Evolutionary conservation across 2,888 invertebrate genomes (phyloP).

Genomic region (Halocaridina rubra): DNA sequence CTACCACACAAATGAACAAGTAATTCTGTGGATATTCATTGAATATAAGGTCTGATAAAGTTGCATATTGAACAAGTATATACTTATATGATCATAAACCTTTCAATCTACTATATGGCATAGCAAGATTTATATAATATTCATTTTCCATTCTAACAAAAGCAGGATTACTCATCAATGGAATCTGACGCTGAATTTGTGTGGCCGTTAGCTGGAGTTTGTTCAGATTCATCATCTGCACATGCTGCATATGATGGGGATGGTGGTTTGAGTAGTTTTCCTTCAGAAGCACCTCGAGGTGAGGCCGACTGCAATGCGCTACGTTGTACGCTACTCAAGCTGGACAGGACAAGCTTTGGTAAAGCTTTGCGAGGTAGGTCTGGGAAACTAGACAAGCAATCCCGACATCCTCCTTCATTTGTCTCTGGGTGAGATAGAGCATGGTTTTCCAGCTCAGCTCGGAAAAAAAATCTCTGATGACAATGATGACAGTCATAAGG

Average conservation of each 20-base stretch:
- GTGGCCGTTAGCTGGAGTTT: conserved; percentile 29
- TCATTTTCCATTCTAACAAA: no score
- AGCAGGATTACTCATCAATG: conserved; percentile 31
- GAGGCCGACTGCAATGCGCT: not conserved
- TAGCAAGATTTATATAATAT: no score
- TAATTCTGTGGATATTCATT: no score
- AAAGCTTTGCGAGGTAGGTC: conserved; percentile 32
- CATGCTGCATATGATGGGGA: not conserved
- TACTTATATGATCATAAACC: no score
- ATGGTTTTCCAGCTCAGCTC: conserved; percentile 91
- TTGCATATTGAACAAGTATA: no score
- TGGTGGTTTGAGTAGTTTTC: conserved; percentile 15
- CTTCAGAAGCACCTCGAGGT: conserved; percentile 3
- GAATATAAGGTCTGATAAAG: no score
- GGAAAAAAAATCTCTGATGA: conserved; percentile 88
- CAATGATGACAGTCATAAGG: conserved; percentile 90
- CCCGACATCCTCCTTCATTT: conserved; percentile 40
- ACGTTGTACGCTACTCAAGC: not conserved
- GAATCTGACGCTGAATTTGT: conserved; percentile 11
- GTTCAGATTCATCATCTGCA: conserved; percentile 14
- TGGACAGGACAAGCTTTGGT: conserved; percentile 25
- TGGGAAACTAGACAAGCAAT: conserved; percentile 51
- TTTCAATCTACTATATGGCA: no score
- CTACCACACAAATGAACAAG: no score
- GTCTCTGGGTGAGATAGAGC: conserved; percentile 66